phyloP scores from a whole-genome alignment of 2,888 invertebrate genomes.

The Cylloceria caligata region DNA sequence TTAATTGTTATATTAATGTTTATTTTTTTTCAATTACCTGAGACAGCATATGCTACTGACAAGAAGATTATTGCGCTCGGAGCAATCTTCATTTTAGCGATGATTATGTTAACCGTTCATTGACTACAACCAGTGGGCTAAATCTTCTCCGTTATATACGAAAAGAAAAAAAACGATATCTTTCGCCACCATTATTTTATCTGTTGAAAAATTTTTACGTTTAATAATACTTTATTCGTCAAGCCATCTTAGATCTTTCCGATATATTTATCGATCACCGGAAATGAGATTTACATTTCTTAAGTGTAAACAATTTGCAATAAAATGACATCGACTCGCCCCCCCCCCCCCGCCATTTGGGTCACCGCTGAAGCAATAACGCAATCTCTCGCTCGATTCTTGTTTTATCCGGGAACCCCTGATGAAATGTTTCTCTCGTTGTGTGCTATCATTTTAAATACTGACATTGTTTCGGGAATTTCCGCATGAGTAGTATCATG shows the following conservation, averaged over 20 bases:
- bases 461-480: too few relatives aligned
- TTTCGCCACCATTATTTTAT: neutral
- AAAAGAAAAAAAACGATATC: neutral
- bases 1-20: slow-evolving; percentile 2
- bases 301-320: neutral
- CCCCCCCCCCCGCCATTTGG: too few relatives aligned
- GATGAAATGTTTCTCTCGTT: too few relatives aligned
- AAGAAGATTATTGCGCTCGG: slow-evolving; percentile 27
- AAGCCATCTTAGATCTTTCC: slow-evolving; percentile 2
- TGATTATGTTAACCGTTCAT: too few relatives aligned
- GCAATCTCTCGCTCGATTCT: too few relatives aligned
- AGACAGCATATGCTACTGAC: slow-evolving; percentile 16
- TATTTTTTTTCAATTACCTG: slow-evolving; percentile 31
- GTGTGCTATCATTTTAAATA: too few relatives aligned
- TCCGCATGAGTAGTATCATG: too few relatives aligned
- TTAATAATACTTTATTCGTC: too few relatives aligned
- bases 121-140: slow-evolving; percentile 7
- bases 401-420: too few relatives aligned
- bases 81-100: slow-evolving; percentile 33
- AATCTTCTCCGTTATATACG: slow-evolving; percentile 43
- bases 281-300: neutral
- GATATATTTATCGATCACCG: neutral
- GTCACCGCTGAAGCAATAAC: too few relatives aligned
- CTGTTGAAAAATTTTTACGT: neutral
- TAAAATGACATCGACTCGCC: neutral